Conservation (phyloP, 2,888 invertebrate genomes). For the Melipona beecheii region DNA sequence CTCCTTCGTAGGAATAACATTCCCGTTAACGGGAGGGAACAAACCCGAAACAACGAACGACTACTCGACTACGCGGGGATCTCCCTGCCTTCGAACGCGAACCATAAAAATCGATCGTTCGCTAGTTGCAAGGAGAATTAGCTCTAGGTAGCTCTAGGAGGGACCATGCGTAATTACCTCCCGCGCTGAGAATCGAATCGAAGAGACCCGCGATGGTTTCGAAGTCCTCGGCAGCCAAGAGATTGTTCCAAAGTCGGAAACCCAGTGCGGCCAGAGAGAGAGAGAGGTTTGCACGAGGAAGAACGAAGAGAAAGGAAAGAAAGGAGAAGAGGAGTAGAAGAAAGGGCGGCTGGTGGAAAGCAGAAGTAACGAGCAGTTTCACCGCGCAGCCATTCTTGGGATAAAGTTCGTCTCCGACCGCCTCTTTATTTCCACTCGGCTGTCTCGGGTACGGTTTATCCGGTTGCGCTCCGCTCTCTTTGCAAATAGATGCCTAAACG, state of each 20-base stretch:
- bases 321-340: not conserved
- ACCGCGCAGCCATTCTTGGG: slow-evolving; percentile 48
- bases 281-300: not conserved
- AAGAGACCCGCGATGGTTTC: not conserved
- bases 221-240: not conserved
- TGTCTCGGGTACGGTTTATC: slow-evolving; percentile 61
- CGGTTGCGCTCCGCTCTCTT: slow-evolving; percentile 30
- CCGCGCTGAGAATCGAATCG: too few species aligned
- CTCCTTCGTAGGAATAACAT: slow-evolving; percentile 46
- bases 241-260: slow-evolving; percentile 17
- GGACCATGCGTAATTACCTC: too few species aligned
- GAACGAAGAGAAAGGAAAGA: not conserved
- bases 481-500: slow-evolving; percentile 51
- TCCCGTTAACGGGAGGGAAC: slow-evolving; percentile 18
- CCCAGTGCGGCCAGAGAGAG: slow-evolving; percentile 1
- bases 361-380: slow-evolving; percentile 64
- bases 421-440: slow-evolving; percentile 66
- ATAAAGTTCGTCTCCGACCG: slow-evolving; percentile 59
- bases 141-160: too few species aligned
- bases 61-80: slow-evolving; percentile 3
- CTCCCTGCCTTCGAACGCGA: not conserved
- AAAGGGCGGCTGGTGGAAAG: slow-evolving; percentile 49
- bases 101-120: not conserved
- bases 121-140: not conserved
- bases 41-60: not conserved